Evolutionary conservation across 2,888 invertebrate genomes (phyloP).

Genomic region (Vandiemenella viatica): DNA sequence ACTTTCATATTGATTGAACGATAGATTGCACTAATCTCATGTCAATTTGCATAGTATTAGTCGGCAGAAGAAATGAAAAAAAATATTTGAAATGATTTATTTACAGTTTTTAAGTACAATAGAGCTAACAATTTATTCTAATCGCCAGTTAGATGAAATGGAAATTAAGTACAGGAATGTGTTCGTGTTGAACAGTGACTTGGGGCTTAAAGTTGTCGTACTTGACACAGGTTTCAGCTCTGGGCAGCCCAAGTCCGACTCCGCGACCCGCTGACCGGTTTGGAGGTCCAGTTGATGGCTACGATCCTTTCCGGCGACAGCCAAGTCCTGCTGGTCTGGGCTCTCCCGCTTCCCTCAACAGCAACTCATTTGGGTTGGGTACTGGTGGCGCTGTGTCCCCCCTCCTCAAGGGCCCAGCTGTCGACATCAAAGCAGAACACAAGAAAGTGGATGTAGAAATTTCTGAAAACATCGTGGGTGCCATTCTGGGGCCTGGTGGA

Average conservation of each 20-base stretch:
- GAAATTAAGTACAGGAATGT: too few relatives aligned
- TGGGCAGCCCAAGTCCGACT: slow-evolving; percentile 49
- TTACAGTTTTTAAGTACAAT: too few relatives aligned
- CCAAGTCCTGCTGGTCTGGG: slow-evolving; percentile 49
- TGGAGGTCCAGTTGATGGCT: slow-evolving; percentile 22
- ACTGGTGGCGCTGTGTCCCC: slow-evolving; percentile 26
- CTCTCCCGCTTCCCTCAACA: slow-evolving; percentile 66
- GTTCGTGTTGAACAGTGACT: too few relatives aligned
- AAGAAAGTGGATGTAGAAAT: slow-evolving; percentile 82
- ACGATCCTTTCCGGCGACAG: slow-evolving; percentile 61
- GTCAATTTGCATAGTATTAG: too few relatives aligned
- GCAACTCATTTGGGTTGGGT: slow-evolving; percentile 76
- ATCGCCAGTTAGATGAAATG: too few relatives aligned
- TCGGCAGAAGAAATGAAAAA: too few relatives aligned
- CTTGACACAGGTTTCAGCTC: too few relatives aligned
- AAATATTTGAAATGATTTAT: too few relatives aligned
- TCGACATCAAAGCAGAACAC: slow-evolving; percentile 60
- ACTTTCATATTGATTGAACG: too few relatives aligned
- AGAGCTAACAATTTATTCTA: too few relatives aligned
- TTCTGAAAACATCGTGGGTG: slow-evolving; percentile 83
- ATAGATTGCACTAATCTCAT: too few relatives aligned
- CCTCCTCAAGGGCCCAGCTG: slow-evolving; percentile 65
- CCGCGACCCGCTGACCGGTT: slow-evolving; percentile 19
- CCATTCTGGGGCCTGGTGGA: slow-evolving; percentile 92
- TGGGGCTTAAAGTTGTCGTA: too few relatives aligned